A percentile compares a stretch with the other conserved stretches of the same genome.
Conservation (phyloP, 2,888 invertebrate genomes). For the Trachelus troglodyta region DNA sequence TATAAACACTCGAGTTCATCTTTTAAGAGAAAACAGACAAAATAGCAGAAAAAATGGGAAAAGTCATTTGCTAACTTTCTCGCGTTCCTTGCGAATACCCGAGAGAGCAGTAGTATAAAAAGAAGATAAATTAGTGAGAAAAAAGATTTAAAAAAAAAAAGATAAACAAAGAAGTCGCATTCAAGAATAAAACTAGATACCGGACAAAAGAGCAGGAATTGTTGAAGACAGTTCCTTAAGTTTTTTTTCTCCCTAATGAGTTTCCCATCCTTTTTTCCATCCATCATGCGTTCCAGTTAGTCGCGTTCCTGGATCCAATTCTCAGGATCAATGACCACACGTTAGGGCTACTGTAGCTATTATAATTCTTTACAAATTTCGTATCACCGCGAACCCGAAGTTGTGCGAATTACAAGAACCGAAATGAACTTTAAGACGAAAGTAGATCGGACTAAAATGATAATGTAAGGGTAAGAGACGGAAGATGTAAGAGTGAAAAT, state of each 20-base stretch:
- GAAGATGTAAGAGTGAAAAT: not conserved
- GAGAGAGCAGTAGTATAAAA: not conserved
- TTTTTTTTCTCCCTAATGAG: constrained; percentile 15
- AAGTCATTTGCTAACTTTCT: not conserved
- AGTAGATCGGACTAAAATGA: not conserved
- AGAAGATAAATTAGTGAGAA: not conserved
- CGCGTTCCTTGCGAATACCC: not conserved
- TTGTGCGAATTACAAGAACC: not conserved
- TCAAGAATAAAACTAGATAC: not conserved
- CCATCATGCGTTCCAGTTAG: not conserved
- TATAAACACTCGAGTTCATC: no score
- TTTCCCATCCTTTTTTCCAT: constrained; percentile 15
- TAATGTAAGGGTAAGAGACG: not conserved
- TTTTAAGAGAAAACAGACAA: not conserved
- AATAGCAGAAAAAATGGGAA: not conserved
- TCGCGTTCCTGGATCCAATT: not conserved
- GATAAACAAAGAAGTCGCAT: not conserved
- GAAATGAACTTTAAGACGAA: not conserved
- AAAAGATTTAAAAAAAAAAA: not conserved
- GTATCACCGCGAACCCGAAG: not conserved
- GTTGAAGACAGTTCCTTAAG: constrained; percentile 10
- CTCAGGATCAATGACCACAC: not conserved
- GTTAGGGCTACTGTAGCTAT: not conserved
- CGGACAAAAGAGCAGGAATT: not conserved
- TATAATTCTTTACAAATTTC: not conserved